These are phyloP conservation scores for Diplodus puntazzo DNA, from an alignment of 2,797 vertebrate species.

Conservation along the genomic window DNA sequence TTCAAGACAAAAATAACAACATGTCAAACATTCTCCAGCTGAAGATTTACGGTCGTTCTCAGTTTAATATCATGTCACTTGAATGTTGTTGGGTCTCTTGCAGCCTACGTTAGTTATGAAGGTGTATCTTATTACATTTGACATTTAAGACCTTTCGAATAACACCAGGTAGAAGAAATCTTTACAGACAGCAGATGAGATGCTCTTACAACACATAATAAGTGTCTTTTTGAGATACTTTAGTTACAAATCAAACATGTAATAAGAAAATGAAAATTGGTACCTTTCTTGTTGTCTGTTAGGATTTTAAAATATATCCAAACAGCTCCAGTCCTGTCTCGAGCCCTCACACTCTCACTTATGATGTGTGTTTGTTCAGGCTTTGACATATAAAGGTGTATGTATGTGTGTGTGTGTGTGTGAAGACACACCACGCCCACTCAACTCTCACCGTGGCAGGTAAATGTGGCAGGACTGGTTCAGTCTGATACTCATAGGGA, in stretches of 20 bases:
- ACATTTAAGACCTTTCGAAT: not conserved
- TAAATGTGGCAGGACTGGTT: conserved; percentile 76
- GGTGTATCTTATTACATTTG: not conserved
- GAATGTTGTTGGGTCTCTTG: not conserved
- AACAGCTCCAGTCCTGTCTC: not conserved
- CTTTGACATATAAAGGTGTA: not conserved
- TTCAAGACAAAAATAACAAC: no score
- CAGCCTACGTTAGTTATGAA: not conserved
- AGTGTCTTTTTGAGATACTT: not conserved
- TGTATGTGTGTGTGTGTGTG: not conserved
- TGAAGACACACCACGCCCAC: conserved; percentile 39
- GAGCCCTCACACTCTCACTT: not conserved
- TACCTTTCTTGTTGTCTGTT: conserved; percentile 41
- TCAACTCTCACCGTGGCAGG: conserved; percentile 10
- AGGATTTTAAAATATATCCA: conserved; percentile 8
- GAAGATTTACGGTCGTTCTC: no score
- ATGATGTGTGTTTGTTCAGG: not conserved
- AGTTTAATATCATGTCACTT: no score
- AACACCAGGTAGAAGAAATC: not conserved
- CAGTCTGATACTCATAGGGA: not conserved
- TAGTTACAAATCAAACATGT: not conserved
- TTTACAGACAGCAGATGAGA: not conserved
- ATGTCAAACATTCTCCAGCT: no score
- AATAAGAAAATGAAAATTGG: not conserved
- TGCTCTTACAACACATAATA: not conserved